A percentile compares a stretch with the other conserved stretches of the same genome.
Conservation (phyloP, 2,113 vertebrate species). For the Aptenodytes patagonicus region DNA sequence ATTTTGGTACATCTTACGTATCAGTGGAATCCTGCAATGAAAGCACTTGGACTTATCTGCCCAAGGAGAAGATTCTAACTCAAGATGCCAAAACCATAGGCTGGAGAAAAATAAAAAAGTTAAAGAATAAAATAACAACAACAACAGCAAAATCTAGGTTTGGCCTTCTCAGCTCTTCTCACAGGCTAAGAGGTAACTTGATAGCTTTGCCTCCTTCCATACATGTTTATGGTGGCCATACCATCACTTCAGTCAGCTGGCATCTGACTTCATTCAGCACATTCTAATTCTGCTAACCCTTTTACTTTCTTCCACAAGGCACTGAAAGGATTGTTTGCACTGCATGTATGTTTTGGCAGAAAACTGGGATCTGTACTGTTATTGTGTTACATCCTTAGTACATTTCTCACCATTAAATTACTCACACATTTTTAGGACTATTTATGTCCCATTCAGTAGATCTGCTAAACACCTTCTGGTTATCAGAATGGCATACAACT, state of each 20-base stretch:
- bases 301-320: neutral
- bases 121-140: neutral
- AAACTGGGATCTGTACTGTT: neutral
- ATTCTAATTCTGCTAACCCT: neutral
- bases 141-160: neutral
- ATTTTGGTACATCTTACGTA: neutral
- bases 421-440: neutral
- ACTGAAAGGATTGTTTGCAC: neutral
- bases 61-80: neutral
- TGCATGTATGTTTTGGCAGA: neutral
- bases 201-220: neutral
- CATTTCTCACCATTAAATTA: neutral
- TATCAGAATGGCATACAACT: neutral
- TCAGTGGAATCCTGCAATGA: neutral
- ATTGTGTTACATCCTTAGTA: neutral
- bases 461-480: neutral
- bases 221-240: neutral
- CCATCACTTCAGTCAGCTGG: neutral
- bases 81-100: neutral
- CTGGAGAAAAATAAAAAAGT: accelerated
- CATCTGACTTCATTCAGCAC: neutral
- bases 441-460: neutral
- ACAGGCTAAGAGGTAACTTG: neutral
- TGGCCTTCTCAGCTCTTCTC: neutral
- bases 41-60: neutral